Evolutionary conservation across 2,888 invertebrate genomes (phyloP).

Genomic region (Stenoptilia bipunctidactyla): DNA sequence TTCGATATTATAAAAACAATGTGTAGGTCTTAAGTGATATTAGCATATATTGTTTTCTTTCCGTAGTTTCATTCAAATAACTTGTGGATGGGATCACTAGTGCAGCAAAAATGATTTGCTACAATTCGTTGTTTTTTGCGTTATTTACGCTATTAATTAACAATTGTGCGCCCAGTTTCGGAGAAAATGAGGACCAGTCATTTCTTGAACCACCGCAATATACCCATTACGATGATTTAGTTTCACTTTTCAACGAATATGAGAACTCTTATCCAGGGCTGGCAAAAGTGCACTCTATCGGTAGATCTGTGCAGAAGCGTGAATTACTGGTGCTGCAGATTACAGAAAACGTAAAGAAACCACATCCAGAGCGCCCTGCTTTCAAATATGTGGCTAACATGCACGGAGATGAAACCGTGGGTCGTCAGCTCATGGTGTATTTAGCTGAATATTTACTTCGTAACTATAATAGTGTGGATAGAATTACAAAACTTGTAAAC

Average conservation of each 20-base stretch:
- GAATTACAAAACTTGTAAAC: constrained; percentile 84
- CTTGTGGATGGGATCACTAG: no score
- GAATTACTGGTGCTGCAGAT: constrained; percentile 88
- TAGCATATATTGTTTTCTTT: no score
- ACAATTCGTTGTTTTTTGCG: constrained; percentile 32
- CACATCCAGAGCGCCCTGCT: constrained; percentile 81
- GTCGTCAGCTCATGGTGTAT: constrained; percentile 85
- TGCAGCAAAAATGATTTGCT: constrained; percentile 28
- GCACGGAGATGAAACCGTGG: constrained; percentile 96
- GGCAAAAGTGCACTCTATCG: constrained; percentile 81
- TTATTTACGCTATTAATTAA: constrained; percentile 42
- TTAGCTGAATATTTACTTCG: constrained; percentile 86
- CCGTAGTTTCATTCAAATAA: no score
- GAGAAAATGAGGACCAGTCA: constrained; percentile 54
- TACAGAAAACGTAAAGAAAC: constrained; percentile 73
- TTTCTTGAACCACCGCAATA: constrained; percentile 46
- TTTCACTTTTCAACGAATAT: constrained; percentile 71
- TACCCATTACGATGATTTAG: constrained; percentile 61
- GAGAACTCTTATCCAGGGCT: constrained; percentile 75
- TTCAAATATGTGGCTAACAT: constrained; percentile 96
- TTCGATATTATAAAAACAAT: no score
- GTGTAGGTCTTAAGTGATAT: no score
- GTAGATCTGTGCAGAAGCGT: constrained; percentile 85
- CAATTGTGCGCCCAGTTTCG: constrained; percentile 38
- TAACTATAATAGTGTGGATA: constrained; percentile 77